These are phyloP conservation scores for Drosophila parthenogenetica DNA, from an alignment of 2,888 invertebrate genomes.

Conservation along the genomic window DNA sequence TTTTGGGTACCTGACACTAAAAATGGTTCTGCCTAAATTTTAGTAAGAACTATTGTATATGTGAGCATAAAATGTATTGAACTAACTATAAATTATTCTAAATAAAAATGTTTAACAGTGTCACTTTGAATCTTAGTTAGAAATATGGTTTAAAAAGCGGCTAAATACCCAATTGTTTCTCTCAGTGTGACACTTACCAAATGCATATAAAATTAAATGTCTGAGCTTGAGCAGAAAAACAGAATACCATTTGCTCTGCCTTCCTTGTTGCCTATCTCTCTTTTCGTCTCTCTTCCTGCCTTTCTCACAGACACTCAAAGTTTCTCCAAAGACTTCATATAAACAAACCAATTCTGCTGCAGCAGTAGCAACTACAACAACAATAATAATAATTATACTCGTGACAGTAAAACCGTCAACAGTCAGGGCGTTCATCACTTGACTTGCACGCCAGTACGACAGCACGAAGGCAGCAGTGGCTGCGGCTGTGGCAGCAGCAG, in stretches of 20 bases:
- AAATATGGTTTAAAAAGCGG: too few species aligned
- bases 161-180: too few species aligned
- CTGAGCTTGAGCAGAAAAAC: neutral
- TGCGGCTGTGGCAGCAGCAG: neutral
- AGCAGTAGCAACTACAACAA: slow-evolving; percentile 19
- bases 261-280: neutral
- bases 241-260: neutral
- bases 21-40: too few species aligned
- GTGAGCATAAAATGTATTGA: too few species aligned
- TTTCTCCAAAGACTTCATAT: slow-evolving; percentile 41
- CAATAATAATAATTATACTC: slow-evolving; percentile 33
- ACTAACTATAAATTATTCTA: too few species aligned
- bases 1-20: too few species aligned
- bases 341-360: slow-evolving; percentile 62
- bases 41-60: too few species aligned
- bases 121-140: too few species aligned
- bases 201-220: slow-evolving; percentile 49
- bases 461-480: neutral
- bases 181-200: slow-evolving; percentile 45
- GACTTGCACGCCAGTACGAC: slow-evolving; percentile 57
- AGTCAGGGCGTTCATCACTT: slow-evolving; percentile 66
- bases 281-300: neutral
- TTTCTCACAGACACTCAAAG: slow-evolving; percentile 31
- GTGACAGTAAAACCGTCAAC: slow-evolving; percentile 73
- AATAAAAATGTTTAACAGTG: too few species aligned